Conservation (phyloP, 2,797 vertebrate genomes). For the Schizopygopsis pylzovi region DNA sequence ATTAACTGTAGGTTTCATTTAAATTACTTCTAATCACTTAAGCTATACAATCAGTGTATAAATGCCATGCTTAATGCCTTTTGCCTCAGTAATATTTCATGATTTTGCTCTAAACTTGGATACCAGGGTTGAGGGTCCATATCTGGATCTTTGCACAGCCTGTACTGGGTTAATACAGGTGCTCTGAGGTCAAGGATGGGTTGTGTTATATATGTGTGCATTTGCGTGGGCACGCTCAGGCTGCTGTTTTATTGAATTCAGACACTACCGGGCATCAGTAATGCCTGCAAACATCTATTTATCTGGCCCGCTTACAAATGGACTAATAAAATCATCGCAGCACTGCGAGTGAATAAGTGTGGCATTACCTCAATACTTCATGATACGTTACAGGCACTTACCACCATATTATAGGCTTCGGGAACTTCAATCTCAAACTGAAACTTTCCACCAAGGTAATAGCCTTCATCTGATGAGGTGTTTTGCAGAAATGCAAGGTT, state of each 20-base stretch:
- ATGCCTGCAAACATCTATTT: conserved; percentile 27
- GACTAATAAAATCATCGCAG: conserved; percentile 28
- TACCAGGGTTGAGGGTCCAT: not conserved
- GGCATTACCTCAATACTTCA: conserved; percentile 33
- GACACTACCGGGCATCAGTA: conserved; percentile 12
- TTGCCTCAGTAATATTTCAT: not conserved
- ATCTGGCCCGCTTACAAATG: conserved; percentile 8
- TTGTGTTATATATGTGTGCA: not conserved
- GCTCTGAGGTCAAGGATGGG: not conserved
- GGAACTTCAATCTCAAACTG: conserved; percentile 93
- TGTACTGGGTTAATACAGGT: too few relatives aligned
- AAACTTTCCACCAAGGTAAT: conserved; percentile 96
- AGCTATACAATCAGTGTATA: not conserved
- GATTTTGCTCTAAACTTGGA: not conserved
- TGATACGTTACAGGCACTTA: conserved; percentile 76
- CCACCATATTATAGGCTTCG: conserved; percentile 99
- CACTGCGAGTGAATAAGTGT: conserved; percentile 28
- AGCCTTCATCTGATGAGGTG: conserved; percentile 89
- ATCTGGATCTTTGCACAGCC: not conserved
- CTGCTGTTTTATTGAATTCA: conserved; percentile 32
- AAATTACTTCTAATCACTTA: not conserved
- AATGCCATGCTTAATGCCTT: not conserved
- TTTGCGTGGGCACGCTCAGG: not conserved
- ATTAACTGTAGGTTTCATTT: not conserved
- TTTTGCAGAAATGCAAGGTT: conserved; percentile 20